Evolutionary conservation across 2,888 invertebrate species (phyloP), one percentile per base, ranked within the genome.

Genomic region (Xanthia togata): DNA sequence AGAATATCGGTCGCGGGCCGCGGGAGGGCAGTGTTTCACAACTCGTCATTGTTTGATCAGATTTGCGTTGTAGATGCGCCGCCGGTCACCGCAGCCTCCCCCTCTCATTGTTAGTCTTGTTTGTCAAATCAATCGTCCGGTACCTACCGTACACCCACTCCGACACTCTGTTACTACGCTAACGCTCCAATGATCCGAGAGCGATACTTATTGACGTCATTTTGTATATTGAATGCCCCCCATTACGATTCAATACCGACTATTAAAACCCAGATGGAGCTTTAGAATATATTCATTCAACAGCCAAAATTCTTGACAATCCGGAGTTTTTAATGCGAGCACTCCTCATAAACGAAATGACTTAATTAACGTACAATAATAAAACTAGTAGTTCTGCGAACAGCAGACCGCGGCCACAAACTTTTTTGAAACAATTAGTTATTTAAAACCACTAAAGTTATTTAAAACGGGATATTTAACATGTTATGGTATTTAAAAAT

Each of bases 21-120:
- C n/a, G 17, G 31, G 69, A 57, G n/a, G 41, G 38, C 62, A 86
- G 73, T 85, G 91, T 91, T 91, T 89, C 90, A 92, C 91, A 92
- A 90, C 92, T 93, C 93, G 93, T 94, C 92, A 93, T 94, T 94
- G 94, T 93, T 17, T 92, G 93, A 94, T 93, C 89, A 81, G 76
- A 92, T 95, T 92, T 94, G 94, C 83, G 80, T 93, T 94, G 93
- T 86, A 93, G 92, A 94, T 94, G 90, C 85, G 84, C 82, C 90
- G 87, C 83, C 63, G 63, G 20, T 41, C 79, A 57, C 62, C 71
- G 67, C 76, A 77, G 74, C 73, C 73, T 79, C 76, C 83, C 50
- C 63, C n/a, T 8, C 88, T 89, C 87, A 88, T 90, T 88, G 81
- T 79, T 90, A 92, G 90, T 90, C 91, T 77, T 88, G 88, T 91